Evolutionary conservation across 2,888 invertebrate species (phyloP).

Genomic region (Pachliopta kotzebuea): DNA sequence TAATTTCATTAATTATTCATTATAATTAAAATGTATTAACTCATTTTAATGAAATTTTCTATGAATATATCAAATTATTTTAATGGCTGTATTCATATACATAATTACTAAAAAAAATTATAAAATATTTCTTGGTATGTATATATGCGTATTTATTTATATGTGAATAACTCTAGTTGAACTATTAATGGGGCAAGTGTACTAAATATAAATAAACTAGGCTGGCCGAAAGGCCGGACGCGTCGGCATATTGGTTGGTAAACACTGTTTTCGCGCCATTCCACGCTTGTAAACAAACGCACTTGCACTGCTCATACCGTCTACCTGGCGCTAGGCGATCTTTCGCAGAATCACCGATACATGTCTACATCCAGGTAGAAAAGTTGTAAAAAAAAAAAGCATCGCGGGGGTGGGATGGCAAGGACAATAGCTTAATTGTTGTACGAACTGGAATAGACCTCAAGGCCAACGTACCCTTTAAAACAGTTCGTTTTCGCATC

Average conservation of each 20-base stretch:
- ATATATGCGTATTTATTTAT: too few species aligned
- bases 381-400: conserved; percentile 42
- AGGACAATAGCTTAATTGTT: conserved; percentile 57
- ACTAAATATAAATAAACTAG: neutral
- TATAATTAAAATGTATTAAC: too few species aligned
- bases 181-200: too few species aligned
- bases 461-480: conserved; percentile 73
- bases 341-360: conserved; percentile 43
- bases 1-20: too few species aligned
- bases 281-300: conserved; percentile 67
- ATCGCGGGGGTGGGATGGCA: conserved; percentile 40
- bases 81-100: too few species aligned
- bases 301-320: conserved; percentile 53
- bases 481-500: conserved; percentile 65
- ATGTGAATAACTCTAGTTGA: too few species aligned
- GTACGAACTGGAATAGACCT: conserved; percentile 59
- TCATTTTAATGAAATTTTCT: too few species aligned
- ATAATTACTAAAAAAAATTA: too few species aligned
- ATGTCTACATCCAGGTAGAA: conserved; percentile 43
- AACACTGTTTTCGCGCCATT: conserved; percentile 74
- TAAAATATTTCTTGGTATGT: too few species aligned
- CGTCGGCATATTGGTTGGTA: conserved; percentile 57
- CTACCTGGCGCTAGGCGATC: conserved; percentile 53
- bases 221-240: conserved; percentile 45
- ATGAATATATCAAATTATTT: too few species aligned